Percentiles rank a stretch among this genome's conserved stretches.
Evolutionary conservation across 2,797 vertebrate genomes (phyloP).

Genomic region (Psittacula echo): DNA sequence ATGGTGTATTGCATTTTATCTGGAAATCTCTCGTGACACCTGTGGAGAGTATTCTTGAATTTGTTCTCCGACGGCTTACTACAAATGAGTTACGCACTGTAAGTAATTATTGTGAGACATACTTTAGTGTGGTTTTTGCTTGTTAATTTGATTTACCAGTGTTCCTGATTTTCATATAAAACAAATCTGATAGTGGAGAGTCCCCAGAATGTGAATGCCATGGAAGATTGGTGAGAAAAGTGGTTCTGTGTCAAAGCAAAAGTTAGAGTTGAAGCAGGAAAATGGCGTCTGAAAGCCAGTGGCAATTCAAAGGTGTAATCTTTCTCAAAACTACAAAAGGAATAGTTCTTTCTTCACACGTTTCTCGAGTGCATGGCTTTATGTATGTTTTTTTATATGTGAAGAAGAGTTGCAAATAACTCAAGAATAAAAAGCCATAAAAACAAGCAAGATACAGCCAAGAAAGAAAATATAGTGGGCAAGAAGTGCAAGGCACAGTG

Average conservation of each 20-base stretch:
- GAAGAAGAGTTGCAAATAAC: neutral
- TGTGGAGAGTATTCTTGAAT: conserved; percentile 83
- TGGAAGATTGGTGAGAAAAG: neutral
- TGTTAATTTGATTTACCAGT: neutral
- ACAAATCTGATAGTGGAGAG: neutral
- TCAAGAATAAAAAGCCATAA: neutral
- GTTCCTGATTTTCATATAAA: neutral
- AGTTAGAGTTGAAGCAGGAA: neutral
- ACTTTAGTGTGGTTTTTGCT: neutral
- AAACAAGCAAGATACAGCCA: neutral
- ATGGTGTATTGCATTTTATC: conserved; percentile 75
- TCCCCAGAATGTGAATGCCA: too few relatives aligned
- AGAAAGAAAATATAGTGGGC: neutral
- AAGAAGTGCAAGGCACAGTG: neutral
- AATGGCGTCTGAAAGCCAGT: neutral
- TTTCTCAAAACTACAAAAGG: neutral
- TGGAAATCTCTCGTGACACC: conserved; percentile 72
- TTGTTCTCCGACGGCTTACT: conserved; percentile 84
- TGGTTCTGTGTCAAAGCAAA: neutral
- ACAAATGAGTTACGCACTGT: conserved; percentile 84
- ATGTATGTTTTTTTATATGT: rapidly evolving
- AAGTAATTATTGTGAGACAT: conserved; percentile 34
- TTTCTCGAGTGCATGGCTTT: neutral
- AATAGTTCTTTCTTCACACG: neutral
- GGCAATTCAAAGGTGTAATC: neutral